phyloP scores from a whole-genome alignment of 2,888 invertebrate genomes.

The Aphodius sticticus region DNA sequence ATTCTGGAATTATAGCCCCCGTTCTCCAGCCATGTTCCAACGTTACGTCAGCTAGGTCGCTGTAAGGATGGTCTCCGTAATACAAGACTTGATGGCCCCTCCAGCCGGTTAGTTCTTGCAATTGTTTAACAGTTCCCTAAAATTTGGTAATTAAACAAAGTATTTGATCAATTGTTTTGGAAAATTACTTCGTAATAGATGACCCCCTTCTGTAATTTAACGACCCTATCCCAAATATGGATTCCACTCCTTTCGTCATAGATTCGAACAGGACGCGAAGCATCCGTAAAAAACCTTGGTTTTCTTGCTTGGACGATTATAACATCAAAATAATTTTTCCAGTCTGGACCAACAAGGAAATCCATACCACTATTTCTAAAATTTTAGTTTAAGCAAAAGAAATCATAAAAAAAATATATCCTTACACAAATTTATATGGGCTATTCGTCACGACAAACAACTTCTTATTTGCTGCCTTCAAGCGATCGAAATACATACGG shows the following conservation, averaged over 20 bases:
- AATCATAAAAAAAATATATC: constrained; percentile 43
- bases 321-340: constrained; percentile 93
- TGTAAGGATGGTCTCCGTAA: constrained; percentile 98
- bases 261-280: constrained; percentile 87
- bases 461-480: constrained; percentile 81
- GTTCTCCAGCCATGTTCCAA: constrained; percentile 97
- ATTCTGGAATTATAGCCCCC: constrained; percentile 95
- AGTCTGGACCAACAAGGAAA: constrained; percentile 84
- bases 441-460: constrained; percentile 97
- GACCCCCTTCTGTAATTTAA: constrained; percentile 82
- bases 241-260: constrained; percentile 83
- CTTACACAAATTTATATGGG: constrained; percentile 94
- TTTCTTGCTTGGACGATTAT: constrained; percentile 95
- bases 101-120: constrained; percentile 94
- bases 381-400: constrained; percentile 22
- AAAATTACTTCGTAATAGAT: constrained; percentile 87
- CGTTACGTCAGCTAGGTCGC: constrained; percentile 95
- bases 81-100: constrained; percentile 91
- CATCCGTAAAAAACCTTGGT: constrained; percentile 94
- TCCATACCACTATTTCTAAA: constrained; percentile 87
- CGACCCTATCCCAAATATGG: constrained; percentile 92
- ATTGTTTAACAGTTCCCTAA: constrained; percentile 90
- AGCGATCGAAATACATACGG: constrained; percentile 76
- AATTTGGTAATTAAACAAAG: constrained; percentile 21
- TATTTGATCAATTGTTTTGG: background rate